Evolutionary conservation across 2,113 vertebrate species (phyloP), one percentile per base, ranked within the genome.

Genomic region (Sterrhoptilus dennistouni): DNA sequence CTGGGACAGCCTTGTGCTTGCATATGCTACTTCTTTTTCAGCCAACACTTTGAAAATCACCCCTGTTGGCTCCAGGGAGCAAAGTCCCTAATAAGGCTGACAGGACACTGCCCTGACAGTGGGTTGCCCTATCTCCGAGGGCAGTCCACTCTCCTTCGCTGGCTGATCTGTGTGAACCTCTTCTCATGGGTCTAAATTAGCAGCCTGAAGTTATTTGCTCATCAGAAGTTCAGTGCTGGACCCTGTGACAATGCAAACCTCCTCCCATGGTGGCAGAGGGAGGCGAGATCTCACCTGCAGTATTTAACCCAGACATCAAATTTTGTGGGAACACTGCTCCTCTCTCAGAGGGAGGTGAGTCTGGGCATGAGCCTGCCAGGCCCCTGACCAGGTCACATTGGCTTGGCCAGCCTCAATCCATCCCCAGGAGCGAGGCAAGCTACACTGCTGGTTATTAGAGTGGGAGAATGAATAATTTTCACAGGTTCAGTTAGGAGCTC

Each of bases 391-490:
- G 79, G 47, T 38, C 33, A 29, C 0, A 0, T 17, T 42, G 72
- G 31, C 42, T 89, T 89, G 11, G 9, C 22, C 14, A 11, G 71
- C 50, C 71, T 38, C 69, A 49, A 33, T 23, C 47, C 65, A 6
- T 40, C 71, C 40, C 71, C 1, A 2, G 57, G 64, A 60, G 36
- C 7, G 3, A 72, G 70, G 36, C 25, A 64, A 68, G 74, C 33
- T 42, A n/a, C 66, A 45, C 57, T 5, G 2, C 50, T 56, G 42
- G 31, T 78, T 81, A 21, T 88, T 81, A 52, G 76, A 77, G 47
- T n/a, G 57, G 38, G 28, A 66, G 60, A 92, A 86, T 63, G 60
- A 88, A 71, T 80, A 77, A 93, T 96, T 89, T 74, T 64, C 88
- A 90, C 72, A 83, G 88, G 38, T 78, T 70, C 72, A 24, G 44